A percentile compares a stretch with the other conserved stretches of the same genome.
Evolutionary conservation across 2,113 vertebrate genomes (phyloP).

Genomic region (Marmota flaviventris): DNA sequence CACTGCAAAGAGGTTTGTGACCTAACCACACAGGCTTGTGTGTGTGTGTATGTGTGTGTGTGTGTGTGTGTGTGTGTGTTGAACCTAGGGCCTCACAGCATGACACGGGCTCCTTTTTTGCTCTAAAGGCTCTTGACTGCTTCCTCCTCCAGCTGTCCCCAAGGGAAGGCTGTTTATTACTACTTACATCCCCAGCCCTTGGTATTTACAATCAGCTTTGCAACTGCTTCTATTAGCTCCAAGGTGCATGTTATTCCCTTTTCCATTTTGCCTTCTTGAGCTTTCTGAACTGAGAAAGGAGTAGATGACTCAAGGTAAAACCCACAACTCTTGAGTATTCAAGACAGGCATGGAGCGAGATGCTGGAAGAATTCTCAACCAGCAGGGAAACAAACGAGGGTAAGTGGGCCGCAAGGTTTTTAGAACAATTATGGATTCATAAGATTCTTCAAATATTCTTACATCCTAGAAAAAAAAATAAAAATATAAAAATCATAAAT

Average conservation of each 20-base stretch:
- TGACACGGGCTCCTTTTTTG: neutral
- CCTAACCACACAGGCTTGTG: neutral
- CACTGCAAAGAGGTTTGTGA: neutral
- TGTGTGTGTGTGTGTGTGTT: too few species aligned
- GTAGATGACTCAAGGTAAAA: neutral
- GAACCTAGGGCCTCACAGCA: too few species aligned
- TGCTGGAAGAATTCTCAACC: neutral
- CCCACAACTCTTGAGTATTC: neutral
- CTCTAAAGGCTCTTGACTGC: neutral
- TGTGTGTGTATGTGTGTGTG: too few species aligned
- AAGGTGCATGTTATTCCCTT: neutral
- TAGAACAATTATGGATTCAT: neutral
- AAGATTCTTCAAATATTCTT: slow-evolving; percentile 22
- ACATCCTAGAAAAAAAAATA: neutral
- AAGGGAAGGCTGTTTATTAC: neutral
- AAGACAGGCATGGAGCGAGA: neutral
- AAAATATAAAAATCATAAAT: neutral
- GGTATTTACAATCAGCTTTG: slow-evolving; percentile 9
- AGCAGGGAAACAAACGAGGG: neutral
- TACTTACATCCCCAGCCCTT: neutral
- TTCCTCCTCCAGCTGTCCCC: neutral
- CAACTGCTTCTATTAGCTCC: neutral
- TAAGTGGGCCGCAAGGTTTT: neutral
- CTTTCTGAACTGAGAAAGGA: neutral
- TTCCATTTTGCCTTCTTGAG: slow-evolving; percentile 25